Base-by-base conservation (phyloP, 2,888 invertebrate species). In the Archips crataeganus region DNA sequence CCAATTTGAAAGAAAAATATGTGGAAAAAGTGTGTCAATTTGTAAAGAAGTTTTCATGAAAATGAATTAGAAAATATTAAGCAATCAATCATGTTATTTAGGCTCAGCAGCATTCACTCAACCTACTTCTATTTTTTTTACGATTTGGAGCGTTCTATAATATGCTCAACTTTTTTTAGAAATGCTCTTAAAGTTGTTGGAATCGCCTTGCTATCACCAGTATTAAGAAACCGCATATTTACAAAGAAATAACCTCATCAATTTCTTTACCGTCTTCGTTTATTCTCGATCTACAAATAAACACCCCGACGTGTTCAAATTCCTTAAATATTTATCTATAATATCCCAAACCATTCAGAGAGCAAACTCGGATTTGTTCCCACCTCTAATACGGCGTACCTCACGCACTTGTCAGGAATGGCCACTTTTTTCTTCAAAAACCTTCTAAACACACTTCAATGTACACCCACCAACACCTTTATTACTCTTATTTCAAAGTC, bases 401-500 rank as follows among this genome's bases (percentile, higher is more conserved):
- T 81, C 83, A 80, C 82, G 81, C 81, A 84, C 84, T 85, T 82
- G 81, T 79, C 81, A 81, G 73, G 60, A 76, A 78, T 79, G 79
- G 80, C 77, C 75, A 74, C 68, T 79, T 84, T 82, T 84, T 76
- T 61, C 72, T 70, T 62, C 62, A 49, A 70, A 66, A 70, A 79
- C 57, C 39, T 59, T 36, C 54, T 11, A 59, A 69, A 60, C n/a
- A 47, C 10, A 15, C 13, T 11, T 42, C 13, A 8, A 10, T 15
- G 45, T 63, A n/a, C 68, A 39, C 4, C 23, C 13, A n/a, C 15
- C 1, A 66, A 10, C 34, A 49, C 11, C 34, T 49, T 15, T 73
- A 73, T 34, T 34, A n/a, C 42, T 8, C 15, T 0, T 13, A 36
- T 2, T 47, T 13, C 69, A 69, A 59, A 69, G 49, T 51, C 32